A percentile compares a stretch with the other conserved stretches of the same genome.
Conservation (phyloP, 1,140 invertebrate genomes). For the Cyrtorhinus lividipennis region DNA sequence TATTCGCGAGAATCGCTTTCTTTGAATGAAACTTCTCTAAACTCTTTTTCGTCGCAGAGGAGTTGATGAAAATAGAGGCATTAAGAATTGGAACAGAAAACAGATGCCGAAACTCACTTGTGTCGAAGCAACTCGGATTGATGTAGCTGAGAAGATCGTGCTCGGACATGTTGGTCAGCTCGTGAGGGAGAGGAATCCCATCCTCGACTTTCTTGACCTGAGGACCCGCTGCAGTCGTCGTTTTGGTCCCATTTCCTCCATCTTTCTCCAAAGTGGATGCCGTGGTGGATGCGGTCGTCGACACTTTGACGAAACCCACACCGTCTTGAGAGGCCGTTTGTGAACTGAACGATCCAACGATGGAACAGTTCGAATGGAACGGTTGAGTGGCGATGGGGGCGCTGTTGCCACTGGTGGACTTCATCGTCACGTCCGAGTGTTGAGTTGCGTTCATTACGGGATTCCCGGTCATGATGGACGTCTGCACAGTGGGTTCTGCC, state of each 20-base stretch:
- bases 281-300: neutral
- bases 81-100: no score
- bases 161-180: constrained; percentile 65
- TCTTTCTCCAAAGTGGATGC: neutral
- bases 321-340: neutral
- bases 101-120: no score
- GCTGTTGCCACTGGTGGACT: neutral
- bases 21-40: no score
- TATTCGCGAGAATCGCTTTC: no score
- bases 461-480: neutral
- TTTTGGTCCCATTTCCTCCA: neutral
- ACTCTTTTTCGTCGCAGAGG: no score
- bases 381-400: neutral
- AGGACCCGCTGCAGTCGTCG: neutral
- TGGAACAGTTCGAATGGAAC: neutral
- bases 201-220: constrained; percentile 20
- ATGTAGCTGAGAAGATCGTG: constrained; percentile 72
- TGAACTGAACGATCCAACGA: neutral
- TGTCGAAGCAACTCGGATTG: constrained; percentile 71
- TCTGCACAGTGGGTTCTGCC: neutral
- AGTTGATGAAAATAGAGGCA: no score
- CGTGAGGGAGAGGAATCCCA: constrained; percentile 37
- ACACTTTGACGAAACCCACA: neutral
- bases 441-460: neutral
- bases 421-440: neutral